These are phyloP conservation scores for Myiozetetes cayanensis DNA, from an alignment of 2,113 vertebrate genomes.

Conservation along the genomic window DNA sequence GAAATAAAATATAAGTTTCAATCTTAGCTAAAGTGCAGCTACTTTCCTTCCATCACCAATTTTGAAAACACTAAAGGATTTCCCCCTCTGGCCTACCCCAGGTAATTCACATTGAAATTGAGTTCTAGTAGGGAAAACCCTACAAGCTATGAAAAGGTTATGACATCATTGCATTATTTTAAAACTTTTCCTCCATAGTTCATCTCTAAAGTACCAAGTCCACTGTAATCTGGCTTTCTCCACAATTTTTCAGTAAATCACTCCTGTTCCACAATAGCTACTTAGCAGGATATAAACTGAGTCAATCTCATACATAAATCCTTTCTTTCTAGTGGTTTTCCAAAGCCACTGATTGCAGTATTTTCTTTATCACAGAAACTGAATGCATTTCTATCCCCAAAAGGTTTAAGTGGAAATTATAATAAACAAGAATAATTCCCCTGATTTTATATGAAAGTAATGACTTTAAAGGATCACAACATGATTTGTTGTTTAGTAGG, in stretches of 20 bases:
- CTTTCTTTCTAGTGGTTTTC: background rate
- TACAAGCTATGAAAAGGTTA: background rate
- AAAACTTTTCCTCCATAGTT: background rate
- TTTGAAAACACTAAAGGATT: background rate
- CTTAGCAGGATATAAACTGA: background rate
- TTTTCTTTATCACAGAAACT: background rate
- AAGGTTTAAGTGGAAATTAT: background rate
- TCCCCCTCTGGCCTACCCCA: background rate
- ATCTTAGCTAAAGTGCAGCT: background rate
- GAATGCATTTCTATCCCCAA: background rate
- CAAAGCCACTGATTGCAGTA: background rate
- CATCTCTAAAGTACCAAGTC: background rate
- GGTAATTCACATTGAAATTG: background rate
- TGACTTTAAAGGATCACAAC: background rate
- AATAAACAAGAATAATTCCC: slow-evolving; percentile 8
- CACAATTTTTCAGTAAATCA: background rate
- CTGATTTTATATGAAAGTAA: background rate
- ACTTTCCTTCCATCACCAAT: background rate
- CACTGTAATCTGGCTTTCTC: background rate
- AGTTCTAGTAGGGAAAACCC: background rate
- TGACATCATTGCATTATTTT: background rate
- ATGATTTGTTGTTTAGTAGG: background rate
- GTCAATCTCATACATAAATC: background rate
- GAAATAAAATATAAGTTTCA: background rate
- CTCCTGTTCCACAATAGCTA: background rate